phyloP scores from a whole-genome alignment of 2,888 invertebrate species.

The Thereva nobilitata region DNA sequence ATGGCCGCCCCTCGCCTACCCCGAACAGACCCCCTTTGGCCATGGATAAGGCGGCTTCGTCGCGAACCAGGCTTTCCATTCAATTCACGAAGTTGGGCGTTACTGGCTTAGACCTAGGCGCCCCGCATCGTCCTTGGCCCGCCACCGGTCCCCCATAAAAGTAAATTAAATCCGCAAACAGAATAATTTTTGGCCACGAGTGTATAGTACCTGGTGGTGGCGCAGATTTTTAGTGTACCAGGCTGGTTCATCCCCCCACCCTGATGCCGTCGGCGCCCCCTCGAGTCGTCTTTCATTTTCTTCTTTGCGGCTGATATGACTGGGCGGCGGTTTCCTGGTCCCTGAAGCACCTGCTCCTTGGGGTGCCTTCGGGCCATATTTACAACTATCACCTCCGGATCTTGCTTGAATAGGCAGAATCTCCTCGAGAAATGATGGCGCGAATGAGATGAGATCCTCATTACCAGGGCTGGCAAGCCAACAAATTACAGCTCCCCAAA shows the following conservation, averaged over 20 bases:
- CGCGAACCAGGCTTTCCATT: slow-evolving; percentile 7
- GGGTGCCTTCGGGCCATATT: slow-evolving; percentile 25
- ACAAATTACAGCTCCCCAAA: slow-evolving; percentile 32
- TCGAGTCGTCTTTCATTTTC: slow-evolving; percentile 18
- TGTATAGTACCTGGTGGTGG: slow-evolving; percentile 12
- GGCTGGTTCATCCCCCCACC: too few relatives aligned
- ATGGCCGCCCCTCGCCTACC: background rate
- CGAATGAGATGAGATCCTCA: slow-evolving; percentile 30
- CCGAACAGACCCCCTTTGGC: too few relatives aligned
- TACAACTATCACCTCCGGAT: slow-evolving; percentile 32
- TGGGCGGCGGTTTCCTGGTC: slow-evolving; percentile 23
- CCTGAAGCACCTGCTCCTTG: slow-evolving; percentile 32
- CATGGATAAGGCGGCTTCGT: too few relatives aligned
- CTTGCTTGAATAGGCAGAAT: slow-evolving; percentile 16
- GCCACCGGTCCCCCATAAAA: slow-evolving; percentile 24
- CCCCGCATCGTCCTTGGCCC: slow-evolving; percentile 2
- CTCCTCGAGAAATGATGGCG: slow-evolving; percentile 20
- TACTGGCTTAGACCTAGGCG: background rate
- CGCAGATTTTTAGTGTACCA: slow-evolving; percentile 1
- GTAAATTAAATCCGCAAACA: slow-evolving; percentile 36
- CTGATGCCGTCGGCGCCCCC: background rate
- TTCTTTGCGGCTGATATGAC: slow-evolving; percentile 22
- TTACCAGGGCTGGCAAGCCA: slow-evolving; percentile 12
- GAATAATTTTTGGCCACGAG: slow-evolving; percentile 32
- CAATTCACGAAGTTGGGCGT: slow-evolving; percentile 3